These are phyloP conservation scores for Calyptomena viridis DNA, from an alignment of 2,113 vertebrate species.

Conservation along the genomic window DNA sequence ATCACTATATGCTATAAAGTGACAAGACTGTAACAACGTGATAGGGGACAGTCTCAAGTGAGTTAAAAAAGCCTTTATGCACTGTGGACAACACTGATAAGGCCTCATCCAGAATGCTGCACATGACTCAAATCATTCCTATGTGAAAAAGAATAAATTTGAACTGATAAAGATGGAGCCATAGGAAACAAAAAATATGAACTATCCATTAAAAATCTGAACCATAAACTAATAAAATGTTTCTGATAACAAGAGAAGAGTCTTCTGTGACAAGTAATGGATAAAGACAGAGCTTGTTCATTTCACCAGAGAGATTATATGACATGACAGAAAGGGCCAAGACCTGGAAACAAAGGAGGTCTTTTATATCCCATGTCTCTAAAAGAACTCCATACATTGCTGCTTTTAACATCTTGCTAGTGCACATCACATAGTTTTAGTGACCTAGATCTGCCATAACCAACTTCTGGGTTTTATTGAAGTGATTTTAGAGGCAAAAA, in stretches of 20 bases:
- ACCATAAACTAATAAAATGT: neutral
- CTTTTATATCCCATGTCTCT: neutral
- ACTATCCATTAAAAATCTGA: neutral
- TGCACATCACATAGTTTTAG: neutral
- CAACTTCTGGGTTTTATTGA: neutral
- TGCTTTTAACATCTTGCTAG: neutral
- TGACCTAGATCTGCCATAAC: slow-evolving; percentile 44
- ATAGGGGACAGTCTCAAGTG: neutral
- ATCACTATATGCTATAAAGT: neutral
- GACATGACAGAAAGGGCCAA: neutral
- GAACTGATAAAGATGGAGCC: neutral
- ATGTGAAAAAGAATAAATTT: neutral
- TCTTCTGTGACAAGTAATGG: neutral
- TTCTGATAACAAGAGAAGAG: neutral
- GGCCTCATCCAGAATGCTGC: neutral
- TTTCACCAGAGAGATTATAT: neutral
- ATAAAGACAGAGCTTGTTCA: neutral
- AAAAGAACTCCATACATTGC: neutral
- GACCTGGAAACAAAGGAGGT: neutral
- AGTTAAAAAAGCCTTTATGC: neutral
- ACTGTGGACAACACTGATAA: neutral
- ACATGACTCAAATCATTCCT: neutral
- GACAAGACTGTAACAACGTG: neutral
- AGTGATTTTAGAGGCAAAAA: neutral
- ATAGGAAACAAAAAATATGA: neutral